Evolutionary conservation across 2,113 vertebrate genomes (phyloP).

Genomic region (Oplegnathus fasciatus): DNA sequence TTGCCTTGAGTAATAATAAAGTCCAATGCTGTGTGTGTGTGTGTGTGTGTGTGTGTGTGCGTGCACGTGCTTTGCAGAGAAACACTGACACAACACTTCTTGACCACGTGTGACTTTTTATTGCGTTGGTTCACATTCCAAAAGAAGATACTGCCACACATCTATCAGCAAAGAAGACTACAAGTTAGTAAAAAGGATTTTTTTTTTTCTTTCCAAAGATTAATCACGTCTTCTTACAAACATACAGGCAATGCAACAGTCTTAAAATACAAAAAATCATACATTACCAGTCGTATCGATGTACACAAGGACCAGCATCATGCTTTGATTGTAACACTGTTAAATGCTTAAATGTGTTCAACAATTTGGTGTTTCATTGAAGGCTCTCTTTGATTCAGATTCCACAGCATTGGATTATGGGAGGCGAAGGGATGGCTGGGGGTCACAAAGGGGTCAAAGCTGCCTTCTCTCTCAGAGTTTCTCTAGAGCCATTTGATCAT

Average conservation of each 20-base stretch:
- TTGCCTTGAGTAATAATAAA: not conserved
- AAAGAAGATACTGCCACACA: slow-evolving; percentile 81
- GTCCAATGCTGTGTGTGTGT: not conserved
- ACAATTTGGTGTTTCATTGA: slow-evolving; percentile 32
- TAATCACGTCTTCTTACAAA: slow-evolving; percentile 79
- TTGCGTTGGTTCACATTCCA: slow-evolving; percentile 80
- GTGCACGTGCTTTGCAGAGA: slow-evolving; percentile 28
- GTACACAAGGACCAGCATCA: slow-evolving; percentile 67
- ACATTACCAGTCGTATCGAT: slow-evolving; percentile 57
- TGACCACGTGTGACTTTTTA: slow-evolving; percentile 83
- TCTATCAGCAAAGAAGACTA: slow-evolving; percentile 83
- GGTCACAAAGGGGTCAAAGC: slow-evolving; percentile 72
- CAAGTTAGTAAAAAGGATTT: slow-evolving; percentile 82
- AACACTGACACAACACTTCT: slow-evolving; percentile 63
- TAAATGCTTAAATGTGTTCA: slow-evolving; percentile 35
- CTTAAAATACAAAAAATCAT: slow-evolving; percentile 70
- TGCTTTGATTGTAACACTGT: slow-evolving; percentile 40
- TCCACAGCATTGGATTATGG: slow-evolving; percentile 58
- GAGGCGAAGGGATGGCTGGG: slow-evolving; percentile 55
- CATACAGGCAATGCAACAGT: slow-evolving; percentile 71
- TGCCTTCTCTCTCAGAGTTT: slow-evolving; percentile 63
- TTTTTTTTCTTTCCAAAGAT: slow-evolving; percentile 70
- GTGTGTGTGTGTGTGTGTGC: not conserved
- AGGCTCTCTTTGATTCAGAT: slow-evolving; percentile 34
- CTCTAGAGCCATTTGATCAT: slow-evolving; percentile 65